Percentiles rank a stretch among this genome's conserved stretches.
Conservation (phyloP, 2,888 invertebrate genomes). For the Augiades crinisus region DNA sequence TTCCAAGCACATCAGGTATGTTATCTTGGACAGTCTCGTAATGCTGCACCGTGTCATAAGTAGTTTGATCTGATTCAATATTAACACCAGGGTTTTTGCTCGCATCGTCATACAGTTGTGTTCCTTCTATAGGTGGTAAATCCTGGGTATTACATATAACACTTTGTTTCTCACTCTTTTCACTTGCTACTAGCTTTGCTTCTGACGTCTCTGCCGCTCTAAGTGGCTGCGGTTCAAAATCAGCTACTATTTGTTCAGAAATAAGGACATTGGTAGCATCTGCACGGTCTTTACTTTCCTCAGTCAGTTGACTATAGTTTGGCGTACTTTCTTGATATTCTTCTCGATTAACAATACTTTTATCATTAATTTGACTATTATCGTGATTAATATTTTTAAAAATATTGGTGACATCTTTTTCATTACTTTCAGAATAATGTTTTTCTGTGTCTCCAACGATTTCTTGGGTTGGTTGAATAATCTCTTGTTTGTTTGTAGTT, state of each 20-base stretch:
- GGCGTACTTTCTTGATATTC: not conserved
- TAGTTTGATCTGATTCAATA: not conserved
- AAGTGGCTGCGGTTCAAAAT: not conserved
- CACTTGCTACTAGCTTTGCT: not conserved
- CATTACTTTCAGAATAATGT: constrained; percentile 15
- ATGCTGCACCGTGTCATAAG: not conserved
- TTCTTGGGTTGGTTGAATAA: not conserved
- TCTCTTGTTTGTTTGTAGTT: not conserved
- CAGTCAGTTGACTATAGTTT: not conserved
- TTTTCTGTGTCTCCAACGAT: constrained; percentile 3
- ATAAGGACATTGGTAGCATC: not conserved
- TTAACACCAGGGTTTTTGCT: not conserved
- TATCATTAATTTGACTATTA: not conserved
- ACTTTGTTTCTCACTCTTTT: not conserved
- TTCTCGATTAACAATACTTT: not conserved
- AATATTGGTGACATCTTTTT: constrained; percentile 4
- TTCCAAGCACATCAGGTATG: not conserved
- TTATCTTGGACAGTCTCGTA: not conserved
- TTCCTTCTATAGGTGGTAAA: not conserved
- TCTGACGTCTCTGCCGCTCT: not conserved
- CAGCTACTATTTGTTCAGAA: not conserved
- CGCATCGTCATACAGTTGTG: not conserved
- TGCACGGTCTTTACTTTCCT: not conserved
- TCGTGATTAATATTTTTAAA: constrained; percentile 4
- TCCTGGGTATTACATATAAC: not conserved